Evolutionary conservation across 2,888 invertebrate genomes (phyloP).

Genomic region (Tachystola acroxantha): DNA sequence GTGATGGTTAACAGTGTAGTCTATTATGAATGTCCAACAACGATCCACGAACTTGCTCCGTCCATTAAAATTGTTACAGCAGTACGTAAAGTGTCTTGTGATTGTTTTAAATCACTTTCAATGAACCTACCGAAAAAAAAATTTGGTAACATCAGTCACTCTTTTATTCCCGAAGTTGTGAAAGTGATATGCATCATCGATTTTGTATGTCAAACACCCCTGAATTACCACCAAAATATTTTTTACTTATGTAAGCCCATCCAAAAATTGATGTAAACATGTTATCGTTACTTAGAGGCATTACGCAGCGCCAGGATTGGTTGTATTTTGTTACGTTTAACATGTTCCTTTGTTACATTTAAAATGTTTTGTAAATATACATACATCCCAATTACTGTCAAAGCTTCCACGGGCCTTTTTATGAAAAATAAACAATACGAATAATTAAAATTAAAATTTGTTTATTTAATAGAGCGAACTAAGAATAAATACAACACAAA

Average conservation of each 20-base stretch:
- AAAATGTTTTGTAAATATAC: conserved; percentile 43
- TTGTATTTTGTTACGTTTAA: conserved; percentile 20
- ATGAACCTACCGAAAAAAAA: too few relatives aligned
- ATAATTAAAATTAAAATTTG: conserved; percentile 15
- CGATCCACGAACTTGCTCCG: conserved; percentile 62
- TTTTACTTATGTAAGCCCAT: too few relatives aligned
- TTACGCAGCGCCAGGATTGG: conserved; percentile 48
- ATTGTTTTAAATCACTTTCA: conserved; percentile 1
- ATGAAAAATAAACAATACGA: conserved; percentile 27
- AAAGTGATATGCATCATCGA: too few relatives aligned
- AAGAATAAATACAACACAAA: conserved; percentile 15
- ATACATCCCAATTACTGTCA: conserved; percentile 44
- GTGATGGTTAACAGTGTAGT: conserved; percentile 21
- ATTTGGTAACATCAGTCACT: too few relatives aligned
- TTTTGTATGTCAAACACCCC: too few relatives aligned
- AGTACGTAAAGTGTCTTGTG: conserved; percentile 13
- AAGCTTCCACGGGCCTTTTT: conserved; percentile 32
- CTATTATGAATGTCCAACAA: conserved; percentile 13
- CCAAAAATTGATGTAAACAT: too few relatives aligned
- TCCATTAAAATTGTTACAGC: conserved; percentile 45
- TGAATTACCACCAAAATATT: too few relatives aligned
- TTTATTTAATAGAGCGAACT: conserved; percentile 17
- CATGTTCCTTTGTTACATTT: conserved; percentile 21
- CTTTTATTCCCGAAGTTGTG: too few relatives aligned
- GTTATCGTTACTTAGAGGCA: too few relatives aligned